Evolutionary conservation across 2,113 vertebrate genomes (phyloP), one percentile per base, ranked within the genome.

Genomic region (Aspiorhynchus laticeps): DNA sequence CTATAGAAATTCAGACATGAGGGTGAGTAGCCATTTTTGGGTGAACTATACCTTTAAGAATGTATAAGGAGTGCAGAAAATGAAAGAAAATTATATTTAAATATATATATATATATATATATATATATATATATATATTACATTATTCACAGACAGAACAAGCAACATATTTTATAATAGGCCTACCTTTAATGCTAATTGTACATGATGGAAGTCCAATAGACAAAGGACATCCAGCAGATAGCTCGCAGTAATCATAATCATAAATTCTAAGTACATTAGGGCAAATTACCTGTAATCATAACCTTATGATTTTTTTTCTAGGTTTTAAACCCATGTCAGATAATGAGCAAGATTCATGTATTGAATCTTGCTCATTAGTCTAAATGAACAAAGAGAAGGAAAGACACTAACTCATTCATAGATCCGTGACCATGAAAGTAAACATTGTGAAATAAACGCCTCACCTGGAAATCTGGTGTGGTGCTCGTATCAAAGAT

Each of bases 361-460:
- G 74, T 48, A 76, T 28, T 76, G n/a, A 76, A 59, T 61, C 28
- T 73, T 83, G 26, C 43, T 38, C 28, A 73, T 17, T 36, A 36
- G 4, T 21, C 31, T n/a, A 26, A 33, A 31, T 73, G 43, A 51
- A 83, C 63, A 53, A 82, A 67, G 80, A 63, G 36, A 10, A 80
- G 3, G 24, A 46, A 83, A 21, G n/a, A 24, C 59, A 21, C 63
- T 53, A 71, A 53, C 12, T 56, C 43, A 73, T 31, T 83, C 15
- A 73, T n/a, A 51, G 65, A 73, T 83, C 21, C 5, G 1, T 82
- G 5, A 38, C 38, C 75, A 51, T 19, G 7, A 56, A 14, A 69
- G 81, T 26, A 73, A 83, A 83, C 81, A 83, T 56, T 83, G 65
- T n/a, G 81, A 73, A 83, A 83, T 73, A 83, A 73, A 31, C 1